Percentiles rank a stretch among this genome's conserved stretches.
Evolutionary conservation across 2,797 vertebrate species (phyloP).

Genomic region (Poeciliopsis infans): DNA sequence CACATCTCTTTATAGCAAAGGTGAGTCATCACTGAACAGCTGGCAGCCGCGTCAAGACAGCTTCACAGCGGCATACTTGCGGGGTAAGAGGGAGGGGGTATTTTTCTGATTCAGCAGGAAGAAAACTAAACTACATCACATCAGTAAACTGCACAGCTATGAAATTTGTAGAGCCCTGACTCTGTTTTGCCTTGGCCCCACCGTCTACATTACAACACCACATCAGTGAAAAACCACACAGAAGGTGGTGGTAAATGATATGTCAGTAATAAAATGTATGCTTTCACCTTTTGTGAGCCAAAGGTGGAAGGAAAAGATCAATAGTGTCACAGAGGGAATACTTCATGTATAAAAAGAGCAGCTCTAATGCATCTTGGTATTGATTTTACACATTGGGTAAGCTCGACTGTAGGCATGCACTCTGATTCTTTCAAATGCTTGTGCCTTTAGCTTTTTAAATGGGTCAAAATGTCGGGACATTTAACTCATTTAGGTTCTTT

Average conservation of each 20-base stretch:
- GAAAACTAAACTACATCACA: slow-evolving; percentile 47
- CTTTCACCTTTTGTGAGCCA: background rate
- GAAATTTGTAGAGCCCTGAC: slow-evolving; percentile 1
- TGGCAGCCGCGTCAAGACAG: slow-evolving; percentile 34
- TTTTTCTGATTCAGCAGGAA: slow-evolving; percentile 45
- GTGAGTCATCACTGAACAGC: slow-evolving; percentile 58
- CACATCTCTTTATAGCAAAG: slow-evolving; percentile 43
- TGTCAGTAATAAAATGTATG: background rate
- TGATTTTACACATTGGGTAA: background rate
- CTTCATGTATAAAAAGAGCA: background rate
- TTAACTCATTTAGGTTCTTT: background rate
- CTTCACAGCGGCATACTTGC: slow-evolving; percentile 31
- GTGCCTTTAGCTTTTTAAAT: background rate
- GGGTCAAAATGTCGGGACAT: background rate
- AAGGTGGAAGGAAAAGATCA: background rate
- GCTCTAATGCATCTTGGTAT: background rate
- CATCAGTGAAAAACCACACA: background rate
- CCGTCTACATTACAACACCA: background rate
- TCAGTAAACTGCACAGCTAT: slow-evolving; percentile 25
- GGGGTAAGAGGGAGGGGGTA: background rate
- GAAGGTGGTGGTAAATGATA: background rate
- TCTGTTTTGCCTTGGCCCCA: slow-evolving; percentile 2
- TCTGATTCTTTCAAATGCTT: background rate
- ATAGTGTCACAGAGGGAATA: background rate
- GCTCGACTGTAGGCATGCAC: background rate